phyloP scores from a whole-genome alignment of 2,113 vertebrate species.

The Tragelaphus scriptus region DNA sequence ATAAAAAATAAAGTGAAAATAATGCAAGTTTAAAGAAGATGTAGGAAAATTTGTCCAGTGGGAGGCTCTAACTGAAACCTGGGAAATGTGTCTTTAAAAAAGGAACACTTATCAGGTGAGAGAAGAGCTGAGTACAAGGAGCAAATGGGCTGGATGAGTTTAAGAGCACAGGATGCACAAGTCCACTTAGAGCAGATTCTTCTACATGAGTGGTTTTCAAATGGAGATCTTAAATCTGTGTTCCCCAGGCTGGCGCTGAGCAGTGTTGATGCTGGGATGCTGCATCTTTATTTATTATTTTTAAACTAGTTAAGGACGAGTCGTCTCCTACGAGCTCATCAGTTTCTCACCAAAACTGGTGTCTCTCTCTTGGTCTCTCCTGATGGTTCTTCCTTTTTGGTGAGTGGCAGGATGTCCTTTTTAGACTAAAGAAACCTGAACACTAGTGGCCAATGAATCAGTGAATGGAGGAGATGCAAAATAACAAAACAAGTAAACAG shows the following conservation, averaged over 20 bases:
- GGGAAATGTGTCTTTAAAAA: not conserved
- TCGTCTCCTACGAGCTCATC: not conserved
- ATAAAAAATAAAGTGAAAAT: not conserved
- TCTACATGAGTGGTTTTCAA: not conserved
- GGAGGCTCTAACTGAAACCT: not conserved
- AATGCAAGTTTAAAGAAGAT: not conserved
- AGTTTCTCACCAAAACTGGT: not conserved
- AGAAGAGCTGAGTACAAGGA: not conserved
- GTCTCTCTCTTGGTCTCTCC: not conserved
- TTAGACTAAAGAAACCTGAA: not conserved
- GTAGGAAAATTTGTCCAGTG: not conserved
- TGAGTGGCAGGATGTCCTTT: too few relatives aligned
- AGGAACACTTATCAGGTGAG: not conserved
- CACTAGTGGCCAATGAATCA: not conserved
- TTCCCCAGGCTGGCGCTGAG: not conserved
- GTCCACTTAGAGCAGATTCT: not conserved
- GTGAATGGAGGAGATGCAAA: fast-evolving
- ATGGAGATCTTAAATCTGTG: not conserved
- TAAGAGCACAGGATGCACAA: fast-evolving
- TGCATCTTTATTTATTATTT: not conserved
- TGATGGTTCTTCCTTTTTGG: not conserved
- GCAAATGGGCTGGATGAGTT: not conserved
- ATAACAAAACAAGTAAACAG: fast-evolving
- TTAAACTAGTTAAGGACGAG: not conserved
- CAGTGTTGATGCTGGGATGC: not conserved